phyloP scores from a whole-genome alignment of 2,113 vertebrate species.

The Seriola rivoliana region DNA sequence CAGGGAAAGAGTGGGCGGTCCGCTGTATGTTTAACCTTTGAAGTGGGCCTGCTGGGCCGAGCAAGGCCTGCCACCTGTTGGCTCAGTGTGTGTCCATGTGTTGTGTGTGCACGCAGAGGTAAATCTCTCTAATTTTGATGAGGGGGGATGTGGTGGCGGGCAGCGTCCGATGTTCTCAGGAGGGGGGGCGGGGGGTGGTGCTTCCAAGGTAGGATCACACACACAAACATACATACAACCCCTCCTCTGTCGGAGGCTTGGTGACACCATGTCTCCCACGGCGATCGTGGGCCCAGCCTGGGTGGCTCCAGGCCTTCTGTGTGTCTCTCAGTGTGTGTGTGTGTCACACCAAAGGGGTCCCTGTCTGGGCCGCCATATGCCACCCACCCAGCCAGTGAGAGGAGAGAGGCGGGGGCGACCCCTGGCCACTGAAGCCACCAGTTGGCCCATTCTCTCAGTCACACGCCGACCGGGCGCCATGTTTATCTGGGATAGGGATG shows the following conservation, averaged over 20 bases:
- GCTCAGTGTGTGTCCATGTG: slow-evolving; percentile 67
- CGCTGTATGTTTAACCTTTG: slow-evolving; percentile 82
- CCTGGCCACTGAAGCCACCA: slow-evolving; percentile 79
- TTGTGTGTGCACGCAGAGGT: slow-evolving; percentile 73
- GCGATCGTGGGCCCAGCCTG: slow-evolving; percentile 81
- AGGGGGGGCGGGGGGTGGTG: slow-evolving; percentile 27
- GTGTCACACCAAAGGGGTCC: slow-evolving; percentile 78
- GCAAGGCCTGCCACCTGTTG: slow-evolving; percentile 86
- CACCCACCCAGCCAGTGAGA: slow-evolving; percentile 77
- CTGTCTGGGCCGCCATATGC: slow-evolving; percentile 83
- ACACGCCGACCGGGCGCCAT: slow-evolving; percentile 82
- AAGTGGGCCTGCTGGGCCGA: slow-evolving; percentile 78
- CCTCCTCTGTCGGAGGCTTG: slow-evolving; percentile 76
- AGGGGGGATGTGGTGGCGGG: slow-evolving; percentile 72
- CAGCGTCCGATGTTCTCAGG: slow-evolving; percentile 72
- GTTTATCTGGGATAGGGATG: slow-evolving; percentile 73
- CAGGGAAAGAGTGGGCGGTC: slow-evolving; percentile 67
- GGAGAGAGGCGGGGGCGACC: slow-evolving; percentile 69
- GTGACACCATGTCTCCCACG: slow-evolving; percentile 84
- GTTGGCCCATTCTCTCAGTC: slow-evolving; percentile 83
- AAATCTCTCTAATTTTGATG: slow-evolving; percentile 85
- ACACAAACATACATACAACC: slow-evolving; percentile 69
- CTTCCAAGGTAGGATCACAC: slow-evolving; percentile 74
- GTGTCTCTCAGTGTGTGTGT: slow-evolving; percentile 70
- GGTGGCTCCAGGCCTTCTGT: slow-evolving; percentile 83